Percentiles rank a stretch among this genome's conserved stretches.
These are phyloP conservation scores for Eurois occulta DNA, from an alignment of 2,888 invertebrate species.

Conservation along the genomic window DNA sequence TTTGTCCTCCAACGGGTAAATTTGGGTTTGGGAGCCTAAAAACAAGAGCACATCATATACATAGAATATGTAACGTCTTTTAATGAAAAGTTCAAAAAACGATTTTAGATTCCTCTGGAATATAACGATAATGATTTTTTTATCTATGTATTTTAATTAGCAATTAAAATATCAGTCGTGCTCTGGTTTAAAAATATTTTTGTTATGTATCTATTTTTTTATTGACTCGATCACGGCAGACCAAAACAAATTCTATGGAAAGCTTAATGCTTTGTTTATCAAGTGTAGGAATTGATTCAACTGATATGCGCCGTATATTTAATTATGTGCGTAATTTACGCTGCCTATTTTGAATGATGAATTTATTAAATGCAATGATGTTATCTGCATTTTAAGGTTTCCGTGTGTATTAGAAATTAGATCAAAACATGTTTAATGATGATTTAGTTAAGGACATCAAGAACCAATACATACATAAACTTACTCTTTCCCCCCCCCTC, in stretches of 20 bases:
- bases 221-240: neutral
- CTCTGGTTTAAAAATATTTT: slow-evolving; percentile 16
- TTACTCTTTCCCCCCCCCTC: no score
- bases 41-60: neutral
- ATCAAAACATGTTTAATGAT: neutral
- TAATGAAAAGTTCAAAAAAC: neutral
- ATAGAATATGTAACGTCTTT: neutral
- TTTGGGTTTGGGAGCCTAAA: neutral
- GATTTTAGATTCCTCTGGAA: slow-evolving; percentile 8
- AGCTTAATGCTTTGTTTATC: neutral
- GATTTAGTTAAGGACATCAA: neutral
- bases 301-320: slow-evolving; percentile 1
- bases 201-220: slow-evolving; percentile 1
- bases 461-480: neutral
- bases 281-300: neutral
- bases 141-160: slow-evolving; percentile 26
- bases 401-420: neutral
- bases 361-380: neutral
- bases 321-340: neutral
- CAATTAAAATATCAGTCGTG: slow-evolving; percentile 11
- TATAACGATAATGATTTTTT: neutral
- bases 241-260: neutral
- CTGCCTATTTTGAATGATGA: neutral
- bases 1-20: neutral
- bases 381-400: neutral